phyloP scores from a whole-genome alignment of 2,797 vertebrate genomes.

The Nannoperca obscura region DNA sequence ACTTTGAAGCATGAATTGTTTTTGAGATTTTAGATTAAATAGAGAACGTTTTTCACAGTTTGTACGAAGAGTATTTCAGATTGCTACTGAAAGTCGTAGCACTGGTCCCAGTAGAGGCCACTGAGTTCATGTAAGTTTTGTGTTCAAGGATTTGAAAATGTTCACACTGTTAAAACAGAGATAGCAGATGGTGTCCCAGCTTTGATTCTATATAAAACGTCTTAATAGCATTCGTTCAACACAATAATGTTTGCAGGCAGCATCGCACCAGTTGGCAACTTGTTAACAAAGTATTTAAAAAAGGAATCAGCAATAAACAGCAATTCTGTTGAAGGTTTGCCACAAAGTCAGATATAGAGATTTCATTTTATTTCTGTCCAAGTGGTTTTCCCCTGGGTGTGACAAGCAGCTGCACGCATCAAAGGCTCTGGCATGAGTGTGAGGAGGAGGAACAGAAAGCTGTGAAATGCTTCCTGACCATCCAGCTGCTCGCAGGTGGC shows the following conservation, averaged over 20 bases:
- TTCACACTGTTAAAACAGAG: not conserved
- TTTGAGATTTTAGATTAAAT: not conserved
- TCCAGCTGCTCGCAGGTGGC: constrained; percentile 65
- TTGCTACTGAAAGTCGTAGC: not conserved
- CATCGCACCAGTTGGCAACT: constrained; percentile 7
- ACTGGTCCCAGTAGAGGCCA: not conserved
- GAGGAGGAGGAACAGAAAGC: constrained; percentile 49
- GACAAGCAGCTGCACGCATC: constrained; percentile 62
- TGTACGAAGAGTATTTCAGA: not conserved
- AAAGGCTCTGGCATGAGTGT: constrained; percentile 46
- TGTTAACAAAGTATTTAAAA: constrained; percentile 22
- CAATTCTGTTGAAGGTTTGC: constrained; percentile 6
- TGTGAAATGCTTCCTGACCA: constrained; percentile 45
- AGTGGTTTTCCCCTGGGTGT: constrained; percentile 46
- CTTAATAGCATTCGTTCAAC: constrained; percentile 11
- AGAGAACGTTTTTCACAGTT: not conserved
- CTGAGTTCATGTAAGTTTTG: not conserved
- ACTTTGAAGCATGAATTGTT: not conserved
- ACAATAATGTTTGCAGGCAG: constrained; percentile 19
- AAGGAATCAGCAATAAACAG: constrained; percentile 20
- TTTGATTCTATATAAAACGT: not conserved
- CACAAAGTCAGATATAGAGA: constrained; percentile 26
- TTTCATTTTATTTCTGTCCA: constrained; percentile 44
- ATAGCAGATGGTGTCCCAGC: constrained; percentile 6
- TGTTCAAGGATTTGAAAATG: not conserved